Base-by-base conservation (phyloP, 2,113 vertebrate genomes). In the Elachura formosa region DNA sequence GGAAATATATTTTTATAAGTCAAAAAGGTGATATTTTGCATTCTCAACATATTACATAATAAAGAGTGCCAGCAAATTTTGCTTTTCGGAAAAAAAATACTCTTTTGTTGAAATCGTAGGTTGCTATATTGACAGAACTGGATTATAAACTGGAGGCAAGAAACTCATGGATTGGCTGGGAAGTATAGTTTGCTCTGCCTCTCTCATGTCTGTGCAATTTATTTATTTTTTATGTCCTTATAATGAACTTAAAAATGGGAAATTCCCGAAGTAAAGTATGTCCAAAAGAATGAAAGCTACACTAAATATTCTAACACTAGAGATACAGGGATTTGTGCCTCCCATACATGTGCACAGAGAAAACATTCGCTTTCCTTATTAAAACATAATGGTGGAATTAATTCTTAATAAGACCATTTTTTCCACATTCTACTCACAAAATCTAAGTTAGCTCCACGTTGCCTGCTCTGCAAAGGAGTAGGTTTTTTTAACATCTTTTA, bases 341-440 rank as follows among this genome's bases (percentile, higher is more conserved):
- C 62, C 29, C 21, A 72, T 1, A 0, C 4, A 6, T 0, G 0
- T 16, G 6, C 23, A n/a, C 31, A 26, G 23, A 66, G 18, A 72
- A 51, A 90, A 72, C 15, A 64, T 82, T 82, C 49, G 34, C 58
- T 94, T 91, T 66, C 64, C 25, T 78, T 88, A 93, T 84, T 92
- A 79, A 90, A 91, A 91, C 73, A 94, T 46, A 41, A 92, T 76
- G 79, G 66, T 76, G 43, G 73, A 71, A 71, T 18, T 38, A 87
- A 61, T 56, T 89, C 58, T 72, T 48, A 29, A 45, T 46, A 75
- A 81, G 23, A 62, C 45, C 40, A 12, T 33, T 79, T 67, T 85
- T 92, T 69, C 74, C 62, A 75, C 43, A 61, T 62, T 40, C 25
- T 73, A 33, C 67, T 88, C 64, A 76, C 56, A 91, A 85, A 94